phyloP scores from a whole-genome alignment of 2,797 vertebrate species.

The Sardinella longiceps region DNA sequence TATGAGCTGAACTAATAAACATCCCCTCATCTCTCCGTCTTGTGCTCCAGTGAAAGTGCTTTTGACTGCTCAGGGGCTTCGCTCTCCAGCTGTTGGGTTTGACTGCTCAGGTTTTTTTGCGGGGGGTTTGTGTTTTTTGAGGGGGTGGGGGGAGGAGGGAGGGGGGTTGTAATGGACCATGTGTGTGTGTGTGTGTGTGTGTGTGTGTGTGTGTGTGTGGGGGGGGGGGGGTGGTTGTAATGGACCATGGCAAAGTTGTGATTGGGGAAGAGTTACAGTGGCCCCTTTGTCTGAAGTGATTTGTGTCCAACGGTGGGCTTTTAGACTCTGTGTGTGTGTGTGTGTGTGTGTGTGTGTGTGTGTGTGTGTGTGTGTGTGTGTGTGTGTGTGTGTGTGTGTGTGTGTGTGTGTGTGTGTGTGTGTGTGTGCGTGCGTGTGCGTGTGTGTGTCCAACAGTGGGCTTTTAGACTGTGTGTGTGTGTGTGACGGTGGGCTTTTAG shows the following conservation, averaged over 20 bases:
- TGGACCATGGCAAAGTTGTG: background rate
- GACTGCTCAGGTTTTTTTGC: no score
- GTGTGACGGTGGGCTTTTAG: no score
- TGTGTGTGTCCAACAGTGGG: no score
- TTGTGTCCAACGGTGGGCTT: background rate
- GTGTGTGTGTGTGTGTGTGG: background rate
- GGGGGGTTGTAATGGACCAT: no score
- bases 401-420: no score
- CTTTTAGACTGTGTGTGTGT: no score
- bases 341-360: slow-evolving; percentile 29
- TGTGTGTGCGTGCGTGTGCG: no score
- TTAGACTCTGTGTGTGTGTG: no score
- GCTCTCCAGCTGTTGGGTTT: background rate
- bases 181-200: no score
- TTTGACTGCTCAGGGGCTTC: background rate
- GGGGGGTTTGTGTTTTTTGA: no score
- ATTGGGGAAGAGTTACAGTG: background rate
- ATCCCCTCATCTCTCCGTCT: background rate
- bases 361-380: background rate
- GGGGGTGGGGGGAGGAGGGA: no score
- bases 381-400: no score
- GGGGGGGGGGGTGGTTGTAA: background rate
- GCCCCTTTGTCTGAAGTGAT: background rate
- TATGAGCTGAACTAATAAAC: background rate
- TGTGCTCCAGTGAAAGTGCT: background rate